phyloP scores from a whole-genome alignment of 2,888 invertebrate species.

The Heliconius cydno region DNA sequence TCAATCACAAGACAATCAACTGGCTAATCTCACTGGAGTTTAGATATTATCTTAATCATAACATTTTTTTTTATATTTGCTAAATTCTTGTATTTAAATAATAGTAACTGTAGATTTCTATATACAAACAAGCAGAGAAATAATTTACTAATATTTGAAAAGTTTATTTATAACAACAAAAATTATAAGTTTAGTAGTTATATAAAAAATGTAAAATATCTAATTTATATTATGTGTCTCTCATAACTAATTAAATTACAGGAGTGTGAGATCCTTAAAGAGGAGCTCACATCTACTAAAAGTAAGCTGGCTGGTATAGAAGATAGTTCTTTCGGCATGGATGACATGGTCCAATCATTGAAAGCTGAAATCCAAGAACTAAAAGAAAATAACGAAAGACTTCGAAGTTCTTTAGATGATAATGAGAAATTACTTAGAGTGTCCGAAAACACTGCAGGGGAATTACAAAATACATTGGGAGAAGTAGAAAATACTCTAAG shows the following conservation, averaged over 20 bases:
- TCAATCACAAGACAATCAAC: neutral
- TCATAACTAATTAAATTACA: conserved; percentile 56
- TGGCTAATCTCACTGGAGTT: no score
- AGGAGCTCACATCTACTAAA: conserved; percentile 84
- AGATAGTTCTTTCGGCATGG: conserved; percentile 88
- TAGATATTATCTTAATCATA: no score
- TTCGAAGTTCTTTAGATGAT: conserved; percentile 86
- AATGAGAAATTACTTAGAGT: conserved; percentile 83
- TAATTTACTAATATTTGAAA: no score
- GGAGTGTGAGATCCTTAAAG: conserved; percentile 87
- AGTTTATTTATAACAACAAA: no score
- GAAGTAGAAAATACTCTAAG: conserved; percentile 90
- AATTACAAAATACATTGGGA: conserved; percentile 89
- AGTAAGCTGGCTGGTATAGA: conserved; percentile 85
- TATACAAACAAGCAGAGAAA: no score
- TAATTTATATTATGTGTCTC: neutral
- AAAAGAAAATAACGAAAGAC: conserved; percentile 85
- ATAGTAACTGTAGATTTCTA: no score
- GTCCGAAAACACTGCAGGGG: conserved; percentile 91
- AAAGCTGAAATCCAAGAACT: conserved; percentile 85
- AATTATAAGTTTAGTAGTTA: no score
- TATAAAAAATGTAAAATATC: neutral
- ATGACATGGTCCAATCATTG: conserved; percentile 87
- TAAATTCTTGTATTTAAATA: no score
- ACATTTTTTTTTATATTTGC: no score